Conservation (phyloP, 1,140 invertebrate genomes). For the Trachymyrmex cornetzi region DNA sequence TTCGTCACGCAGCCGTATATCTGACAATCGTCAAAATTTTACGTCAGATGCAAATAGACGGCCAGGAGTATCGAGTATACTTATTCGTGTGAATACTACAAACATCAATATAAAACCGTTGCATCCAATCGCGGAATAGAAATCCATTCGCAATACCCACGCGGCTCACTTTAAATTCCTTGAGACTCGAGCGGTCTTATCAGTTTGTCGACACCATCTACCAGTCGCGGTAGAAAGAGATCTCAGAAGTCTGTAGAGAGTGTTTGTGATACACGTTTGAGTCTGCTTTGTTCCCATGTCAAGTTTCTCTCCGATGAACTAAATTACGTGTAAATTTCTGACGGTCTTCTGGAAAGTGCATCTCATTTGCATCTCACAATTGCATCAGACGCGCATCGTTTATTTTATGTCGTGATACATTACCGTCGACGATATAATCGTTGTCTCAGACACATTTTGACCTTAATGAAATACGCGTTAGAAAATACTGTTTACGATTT, state of each 20-base stretch:
- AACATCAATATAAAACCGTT: slow-evolving; percentile 19
- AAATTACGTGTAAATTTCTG: slow-evolving; percentile 54
- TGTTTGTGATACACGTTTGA: slow-evolving; percentile 41
- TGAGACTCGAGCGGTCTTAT: slow-evolving; percentile 73
- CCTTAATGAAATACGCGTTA: not conserved
- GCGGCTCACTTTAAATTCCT: slow-evolving; percentile 70
- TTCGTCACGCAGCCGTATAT: not conserved
- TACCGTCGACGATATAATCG: slow-evolving; percentile 25
- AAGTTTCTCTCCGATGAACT: not conserved
- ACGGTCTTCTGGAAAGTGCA: slow-evolving; percentile 29
- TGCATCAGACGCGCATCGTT: not conserved
- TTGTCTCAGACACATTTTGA: not conserved
- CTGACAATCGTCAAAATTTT: slow-evolving; percentile 39
- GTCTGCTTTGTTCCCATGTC: slow-evolving; percentile 62
- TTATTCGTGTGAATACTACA: not conserved
- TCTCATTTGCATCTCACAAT: slow-evolving; percentile 30
- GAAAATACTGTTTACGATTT: not conserved
- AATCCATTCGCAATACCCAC: slow-evolving; percentile 68
- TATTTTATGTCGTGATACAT: slow-evolving; percentile 15
- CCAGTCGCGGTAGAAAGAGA: slow-evolving; percentile 66
- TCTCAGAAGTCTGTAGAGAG: slow-evolving; percentile 56
- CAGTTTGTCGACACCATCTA: slow-evolving; percentile 80
- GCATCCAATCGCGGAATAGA: slow-evolving; percentile 63
- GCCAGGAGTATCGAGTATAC: not conserved
- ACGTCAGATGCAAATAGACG: slow-evolving; percentile 1